Evolutionary conservation across 2,797 vertebrate genomes (phyloP), one percentile per base, ranked within the genome.

Genomic region (Echiichthys vipera): DNA sequence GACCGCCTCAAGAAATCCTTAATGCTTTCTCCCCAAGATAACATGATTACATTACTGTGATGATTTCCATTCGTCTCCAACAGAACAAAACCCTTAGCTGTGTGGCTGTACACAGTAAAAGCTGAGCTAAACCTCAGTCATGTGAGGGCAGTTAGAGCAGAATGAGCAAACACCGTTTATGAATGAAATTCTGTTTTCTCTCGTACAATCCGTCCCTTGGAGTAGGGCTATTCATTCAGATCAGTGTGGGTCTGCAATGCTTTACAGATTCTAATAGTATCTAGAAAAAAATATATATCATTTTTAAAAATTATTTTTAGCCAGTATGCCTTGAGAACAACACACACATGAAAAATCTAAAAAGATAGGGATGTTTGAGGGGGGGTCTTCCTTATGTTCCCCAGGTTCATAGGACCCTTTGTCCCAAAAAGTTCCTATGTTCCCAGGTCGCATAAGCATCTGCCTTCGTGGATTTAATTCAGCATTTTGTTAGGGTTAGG

Each of bases 171-270:
- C 45, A 5, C 24, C 4, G 47, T 64, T 73, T 32, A 50, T 81
- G 75, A 88, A 81, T 64, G 70, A 77, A 71, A 80, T 67, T 54
- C 59, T 78, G 74, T 78, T 80, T 74, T 53, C 74, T 40, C 9
- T 9, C 13, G 9, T 46, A 58, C 54, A 49, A 55, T 65, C 47
- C 62, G 30, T 39, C 37, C 18, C 13, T 67, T 29, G 24, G 51
- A 59, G 39, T 4, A 61, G 32, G 45, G 3, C 1, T 12, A 20
- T 40, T 73, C 43, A 53, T 66, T 65, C 65, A 61, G 56, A 22
- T 34, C 27, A 64, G 7, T 10, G 42, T 14, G 7, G 22, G 17
- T 0, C 47, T 56, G 30, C 27, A 18, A 22, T 18, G 24, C 3
- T 67, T 12, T 27, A 4, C 10, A 4, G 9, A 24, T 6, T 56